Percentiles rank a stretch among this genome's conserved stretches.
Conservation (phyloP, 2,113 vertebrate genomes). For the Hippocampus guttulatus region DNA sequence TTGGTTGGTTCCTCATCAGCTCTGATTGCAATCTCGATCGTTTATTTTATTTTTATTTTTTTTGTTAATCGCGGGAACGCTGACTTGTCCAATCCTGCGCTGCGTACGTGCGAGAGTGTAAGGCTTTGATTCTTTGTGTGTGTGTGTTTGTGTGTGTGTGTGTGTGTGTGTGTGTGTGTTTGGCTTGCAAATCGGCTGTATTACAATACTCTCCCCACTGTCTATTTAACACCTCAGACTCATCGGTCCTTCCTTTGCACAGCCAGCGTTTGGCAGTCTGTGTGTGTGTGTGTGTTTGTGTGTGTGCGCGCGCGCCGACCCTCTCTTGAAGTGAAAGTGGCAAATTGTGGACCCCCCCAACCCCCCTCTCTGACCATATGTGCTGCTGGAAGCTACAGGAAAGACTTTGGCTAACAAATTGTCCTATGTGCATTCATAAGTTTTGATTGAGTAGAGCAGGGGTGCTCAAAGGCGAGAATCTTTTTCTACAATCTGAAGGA, state of each 20-base stretch:
- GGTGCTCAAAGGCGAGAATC: too few species aligned
- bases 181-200: neutral
- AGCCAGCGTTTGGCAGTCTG: conserved; percentile 16
- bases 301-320: neutral
- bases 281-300: neutral
- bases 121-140: neutral
- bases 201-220: conserved; percentile 5
- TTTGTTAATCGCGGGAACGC: neutral
- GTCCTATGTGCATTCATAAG: neutral
- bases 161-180: neutral
- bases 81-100: neutral
- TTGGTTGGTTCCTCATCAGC: too few species aligned
- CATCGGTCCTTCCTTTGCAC: conserved; percentile 1
- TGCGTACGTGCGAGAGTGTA: neutral
- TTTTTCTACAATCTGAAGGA: too few species aligned
- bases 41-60: neutral
- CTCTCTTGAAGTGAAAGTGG: neutral
- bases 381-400: neutral
- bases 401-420: neutral
- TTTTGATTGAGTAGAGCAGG: too few species aligned
- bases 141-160: neutral
- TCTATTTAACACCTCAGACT: conserved; percentile 24
- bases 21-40: neutral
- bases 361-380: conserved; percentile 8
- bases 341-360: too few species aligned